A percentile compares a stretch with the other conserved stretches of the same genome.
Conservation (phyloP, 2,113 vertebrate species). For the Cercopithecus mona region DNA sequence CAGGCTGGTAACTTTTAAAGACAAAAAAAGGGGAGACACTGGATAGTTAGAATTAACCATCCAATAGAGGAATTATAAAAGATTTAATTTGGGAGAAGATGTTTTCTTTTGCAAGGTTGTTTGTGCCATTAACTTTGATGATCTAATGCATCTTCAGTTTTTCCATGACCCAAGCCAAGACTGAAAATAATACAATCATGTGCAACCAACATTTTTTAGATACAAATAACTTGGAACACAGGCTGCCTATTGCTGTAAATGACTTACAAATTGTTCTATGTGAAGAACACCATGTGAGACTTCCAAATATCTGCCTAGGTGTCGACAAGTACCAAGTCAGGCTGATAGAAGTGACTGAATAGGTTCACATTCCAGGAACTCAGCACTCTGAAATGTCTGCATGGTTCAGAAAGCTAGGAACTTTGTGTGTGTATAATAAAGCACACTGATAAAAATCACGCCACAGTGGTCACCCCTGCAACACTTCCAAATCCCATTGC, state of each 20-base stretch:
- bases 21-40: not conserved
- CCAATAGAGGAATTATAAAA: not conserved
- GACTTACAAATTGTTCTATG: not conserved
- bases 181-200: constrained; percentile 6
- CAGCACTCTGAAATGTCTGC: not conserved
- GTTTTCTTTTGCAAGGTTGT: not conserved
- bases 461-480: not conserved
- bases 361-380: not conserved
- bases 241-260: not conserved
- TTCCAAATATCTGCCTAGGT: not conserved
- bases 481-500: not conserved
- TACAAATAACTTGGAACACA: constrained; percentile 4
- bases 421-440: not conserved
- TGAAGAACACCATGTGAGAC: not conserved
- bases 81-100: not conserved
- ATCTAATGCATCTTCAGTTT: constrained; percentile 53
- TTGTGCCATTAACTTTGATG: constrained; percentile 20
- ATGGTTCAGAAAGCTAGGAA: not conserved
- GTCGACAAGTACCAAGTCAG: not conserved
- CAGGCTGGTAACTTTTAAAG: not conserved
- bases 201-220: constrained; percentile 1
- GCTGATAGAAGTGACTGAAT: not conserved
- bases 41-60: not conserved
- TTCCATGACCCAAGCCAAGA: constrained; percentile 53
- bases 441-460: not conserved